Base-by-base conservation (phyloP, 2,797 vertebrate genomes). In the Crossoptilon crossoptilon region DNA sequence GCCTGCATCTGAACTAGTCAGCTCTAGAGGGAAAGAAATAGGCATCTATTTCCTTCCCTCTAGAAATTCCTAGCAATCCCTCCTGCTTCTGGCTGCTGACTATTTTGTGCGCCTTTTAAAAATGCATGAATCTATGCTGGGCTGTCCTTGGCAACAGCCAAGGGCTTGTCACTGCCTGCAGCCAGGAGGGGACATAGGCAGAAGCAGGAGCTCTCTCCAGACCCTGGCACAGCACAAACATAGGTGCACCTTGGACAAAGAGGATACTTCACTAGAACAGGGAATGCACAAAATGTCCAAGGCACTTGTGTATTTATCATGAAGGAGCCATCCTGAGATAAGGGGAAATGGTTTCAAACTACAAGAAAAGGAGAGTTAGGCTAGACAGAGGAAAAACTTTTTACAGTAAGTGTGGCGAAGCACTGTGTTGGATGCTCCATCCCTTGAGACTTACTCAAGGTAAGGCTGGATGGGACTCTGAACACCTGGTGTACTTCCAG, bases 291-390 rank as follows among this genome's bases (percentile, higher is more conserved):
- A 41, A 6, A 9, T 59, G 35, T 31, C 60, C 14, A 15, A 62
- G 41, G 17, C 0, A 0, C 41, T 60, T 3, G 0, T 19, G 27
- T 17, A 2, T 33, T 82, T 10, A 0, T 29, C 56, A 19, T 1
- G 2, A 73, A 77, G 11, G 4, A 27, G 6, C n/a, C 72, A 12
- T 43, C 60, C 35, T 35, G 44, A 73, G 44, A 68, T 10, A 29
- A 53, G 51, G 26, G 27, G 51, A 53, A 53, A 17, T 53, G 51
- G 27, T 29, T 53, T 53, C 51, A 53, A 29, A 29, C 51, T 29
- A 53, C 51, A 17, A 53, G 51, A 29, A 29, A 17, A 29, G 49
- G 49, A 51, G 26, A 15, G 27, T 53, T 53, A 51, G 9, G 26
- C 23, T 51, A 51, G 26, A 51, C 15, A 53, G 15, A 53, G 51